phyloP scores from a whole-genome alignment of 2,888 invertebrate species.

The Ormia ochracea region DNA sequence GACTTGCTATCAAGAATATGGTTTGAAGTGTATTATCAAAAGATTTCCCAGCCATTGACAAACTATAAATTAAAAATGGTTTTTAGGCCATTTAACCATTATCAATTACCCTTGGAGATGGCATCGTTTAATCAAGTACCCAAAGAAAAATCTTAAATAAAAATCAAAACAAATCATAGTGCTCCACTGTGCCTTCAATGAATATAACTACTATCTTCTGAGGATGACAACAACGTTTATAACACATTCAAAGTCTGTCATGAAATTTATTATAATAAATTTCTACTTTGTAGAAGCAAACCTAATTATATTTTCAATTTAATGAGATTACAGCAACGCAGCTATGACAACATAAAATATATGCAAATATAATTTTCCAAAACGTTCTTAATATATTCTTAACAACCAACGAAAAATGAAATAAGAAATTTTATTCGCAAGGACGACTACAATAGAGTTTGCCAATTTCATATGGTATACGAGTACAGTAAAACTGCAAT shows the following conservation, averaged over 20 bases:
- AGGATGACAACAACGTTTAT: conserved; percentile 20
- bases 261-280: conserved; percentile 44
- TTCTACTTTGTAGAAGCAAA: conserved; percentile 40
- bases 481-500: too few relatives aligned
- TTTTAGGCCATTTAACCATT: too few relatives aligned
- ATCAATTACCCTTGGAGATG: too few relatives aligned
- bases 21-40: too few relatives aligned
- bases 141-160: too few relatives aligned
- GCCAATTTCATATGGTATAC: too few relatives aligned
- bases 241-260: conserved; percentile 34
- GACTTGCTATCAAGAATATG: too few relatives aligned
- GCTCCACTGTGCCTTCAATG: conserved; percentile 9
- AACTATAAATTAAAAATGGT: too few relatives aligned
- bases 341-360: conserved; percentile 26
- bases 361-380: not conserved
- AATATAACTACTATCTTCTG: conserved; percentile 33
- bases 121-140: too few relatives aligned
- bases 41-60: too few relatives aligned
- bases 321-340: conserved; percentile 42
- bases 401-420: not conserved
- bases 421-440: not conserved
- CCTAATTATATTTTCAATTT: conserved; percentile 54
- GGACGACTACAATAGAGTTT: not conserved
- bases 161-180: too few relatives aligned
- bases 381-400: not conserved